phyloP scores from a whole-genome alignment of 2,888 invertebrate species.

The Habrosyne pyritoides region DNA sequence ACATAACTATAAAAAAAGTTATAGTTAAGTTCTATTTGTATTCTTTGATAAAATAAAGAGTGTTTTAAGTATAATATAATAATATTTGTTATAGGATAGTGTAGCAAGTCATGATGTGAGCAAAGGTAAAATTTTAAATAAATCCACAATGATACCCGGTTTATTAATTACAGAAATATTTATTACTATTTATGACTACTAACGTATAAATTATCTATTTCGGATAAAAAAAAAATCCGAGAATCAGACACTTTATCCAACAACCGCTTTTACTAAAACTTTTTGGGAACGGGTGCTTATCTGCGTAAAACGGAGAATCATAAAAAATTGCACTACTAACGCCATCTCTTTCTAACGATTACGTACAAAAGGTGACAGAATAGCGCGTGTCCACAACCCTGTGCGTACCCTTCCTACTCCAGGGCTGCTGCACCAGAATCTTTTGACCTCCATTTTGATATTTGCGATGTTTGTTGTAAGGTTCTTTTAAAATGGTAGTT shows the following conservation, averaged over 20 bases:
- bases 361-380: constrained; percentile 55
- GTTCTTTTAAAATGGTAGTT: constrained; percentile 41
- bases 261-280: not conserved
- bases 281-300: not conserved
- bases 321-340: constrained; percentile 42
- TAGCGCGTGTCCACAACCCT: constrained; percentile 53
- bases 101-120: no score
- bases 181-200: no score
- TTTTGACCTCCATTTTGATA: constrained; percentile 34
- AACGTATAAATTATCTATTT: no score
- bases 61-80: no score
- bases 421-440: constrained; percentile 55
- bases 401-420: constrained; percentile 72
- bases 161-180: no score
- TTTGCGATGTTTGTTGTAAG: constrained; percentile 18
- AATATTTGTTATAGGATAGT: no score
- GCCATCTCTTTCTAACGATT: constrained; percentile 51
- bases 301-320: constrained; percentile 50
- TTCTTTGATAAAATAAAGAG: no score
- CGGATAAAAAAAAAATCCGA: no score
- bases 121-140: no score
- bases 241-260: not conserved
- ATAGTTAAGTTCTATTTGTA: no score
- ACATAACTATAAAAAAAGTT: no score
- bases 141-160: no score